phyloP scores from a whole-genome alignment of 2,113 vertebrate species.

The Steatornis caripensis region DNA sequence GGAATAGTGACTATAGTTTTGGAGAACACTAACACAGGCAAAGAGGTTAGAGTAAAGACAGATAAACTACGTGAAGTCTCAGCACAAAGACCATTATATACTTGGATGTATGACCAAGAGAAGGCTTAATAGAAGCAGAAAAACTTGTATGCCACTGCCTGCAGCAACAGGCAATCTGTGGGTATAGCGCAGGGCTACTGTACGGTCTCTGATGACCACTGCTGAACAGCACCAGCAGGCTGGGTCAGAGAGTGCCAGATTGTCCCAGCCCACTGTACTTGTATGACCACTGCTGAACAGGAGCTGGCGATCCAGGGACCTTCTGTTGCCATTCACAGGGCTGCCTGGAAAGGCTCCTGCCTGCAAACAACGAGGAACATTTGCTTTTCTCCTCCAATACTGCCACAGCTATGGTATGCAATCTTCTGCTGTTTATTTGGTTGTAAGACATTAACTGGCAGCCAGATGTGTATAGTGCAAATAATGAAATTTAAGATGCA shows the following conservation, averaged over 20 bases:
- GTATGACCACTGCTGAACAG: not conserved
- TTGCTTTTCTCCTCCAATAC: not conserved
- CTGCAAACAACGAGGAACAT: not conserved
- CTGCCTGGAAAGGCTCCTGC: not conserved
- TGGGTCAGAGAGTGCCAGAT: too few relatives aligned
- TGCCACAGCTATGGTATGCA: not conserved
- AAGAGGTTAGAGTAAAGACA: not conserved
- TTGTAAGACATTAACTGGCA: not conserved
- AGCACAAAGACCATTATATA: not conserved
- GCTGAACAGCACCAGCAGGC: too few relatives aligned
- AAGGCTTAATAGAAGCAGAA: not conserved
- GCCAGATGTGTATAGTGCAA: not conserved
- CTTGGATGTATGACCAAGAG: not conserved
- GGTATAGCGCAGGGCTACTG: not conserved
- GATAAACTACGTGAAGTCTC: not conserved
- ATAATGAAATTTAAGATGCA: not conserved
- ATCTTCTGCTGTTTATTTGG: not conserved
- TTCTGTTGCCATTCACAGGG: not conserved
- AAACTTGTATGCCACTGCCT: rapidly evolving
- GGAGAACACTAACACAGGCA: not conserved
- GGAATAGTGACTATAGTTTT: not conserved
- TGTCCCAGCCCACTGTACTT: too few relatives aligned
- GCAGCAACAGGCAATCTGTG: not conserved
- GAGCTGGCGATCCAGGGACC: not conserved
- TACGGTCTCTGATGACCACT: not conserved